Conservation (phyloP, 2,797 vertebrate genomes). For the Microctenopoma stevenorrisi region DNA sequence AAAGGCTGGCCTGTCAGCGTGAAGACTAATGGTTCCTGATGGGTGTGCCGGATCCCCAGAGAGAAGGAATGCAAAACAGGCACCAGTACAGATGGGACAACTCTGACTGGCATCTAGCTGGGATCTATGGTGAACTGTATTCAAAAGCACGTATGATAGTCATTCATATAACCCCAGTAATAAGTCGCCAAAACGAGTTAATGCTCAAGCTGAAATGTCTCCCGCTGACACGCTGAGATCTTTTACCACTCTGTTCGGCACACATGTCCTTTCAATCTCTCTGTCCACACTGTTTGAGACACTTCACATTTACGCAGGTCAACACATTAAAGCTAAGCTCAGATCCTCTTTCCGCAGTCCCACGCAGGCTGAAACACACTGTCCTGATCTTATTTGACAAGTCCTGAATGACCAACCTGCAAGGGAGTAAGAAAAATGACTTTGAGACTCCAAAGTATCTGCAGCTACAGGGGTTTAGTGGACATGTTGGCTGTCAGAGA, state of each 20-base stretch:
- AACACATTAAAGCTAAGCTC: conserved; percentile 58
- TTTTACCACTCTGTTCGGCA: conserved; percentile 35
- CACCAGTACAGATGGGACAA: conserved; percentile 51
- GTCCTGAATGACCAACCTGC: conserved; percentile 67
- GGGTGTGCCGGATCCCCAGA: conserved; percentile 67
- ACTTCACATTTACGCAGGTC: conserved; percentile 57
- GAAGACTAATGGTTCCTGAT: conserved; percentile 79
- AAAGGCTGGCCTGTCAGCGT: conserved; percentile 66
- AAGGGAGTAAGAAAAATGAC: conserved; percentile 57
- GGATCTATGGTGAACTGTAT: neutral
- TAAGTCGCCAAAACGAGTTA: conserved; percentile 56
- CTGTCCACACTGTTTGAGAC: conserved; percentile 56
- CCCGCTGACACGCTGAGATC: conserved; percentile 45
- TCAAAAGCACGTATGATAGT: neutral
- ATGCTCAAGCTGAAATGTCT: conserved; percentile 28
- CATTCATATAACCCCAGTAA: conserved; percentile 32
- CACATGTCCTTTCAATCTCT: conserved; percentile 42
- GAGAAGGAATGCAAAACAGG: conserved; percentile 58
- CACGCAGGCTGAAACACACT: conserved; percentile 49
- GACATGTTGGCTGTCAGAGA: conserved; percentile 45
- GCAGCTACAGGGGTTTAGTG: conserved; percentile 52
- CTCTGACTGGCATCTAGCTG: conserved; percentile 31
- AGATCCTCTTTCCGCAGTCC: conserved; percentile 55
- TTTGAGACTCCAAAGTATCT: conserved; percentile 44
- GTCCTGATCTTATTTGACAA: conserved; percentile 71